Conservation (phyloP, 2,888 invertebrate species). For the Drosophila paramelanica region DNA sequence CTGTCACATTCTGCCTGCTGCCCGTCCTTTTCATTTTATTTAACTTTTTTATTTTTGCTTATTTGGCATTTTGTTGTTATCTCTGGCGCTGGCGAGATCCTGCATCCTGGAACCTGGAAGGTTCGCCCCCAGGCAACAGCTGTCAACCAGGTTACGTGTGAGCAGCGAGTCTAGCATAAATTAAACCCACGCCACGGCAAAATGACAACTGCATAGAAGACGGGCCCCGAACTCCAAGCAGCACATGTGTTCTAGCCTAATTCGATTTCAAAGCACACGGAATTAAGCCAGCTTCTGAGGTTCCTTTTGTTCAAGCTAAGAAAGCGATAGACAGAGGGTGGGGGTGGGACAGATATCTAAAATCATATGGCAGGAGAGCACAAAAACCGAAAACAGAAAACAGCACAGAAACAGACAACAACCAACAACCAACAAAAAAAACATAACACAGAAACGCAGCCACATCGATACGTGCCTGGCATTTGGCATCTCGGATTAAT, state of each 20-base stretch:
- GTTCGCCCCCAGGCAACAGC: conserved; percentile 66
- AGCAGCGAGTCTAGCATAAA: conserved; percentile 54
- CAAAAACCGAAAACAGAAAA: conserved; percentile 22
- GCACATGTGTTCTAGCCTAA: conserved; percentile 54
- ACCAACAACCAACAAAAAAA: conserved; percentile 10
- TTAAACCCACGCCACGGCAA: conserved; percentile 42
- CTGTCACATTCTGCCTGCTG: conserved; percentile 51
- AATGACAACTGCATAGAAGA: conserved; percentile 55
- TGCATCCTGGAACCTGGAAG: conserved; percentile 35
- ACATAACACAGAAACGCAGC: conserved; percentile 63
- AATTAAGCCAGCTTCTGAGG: conserved; percentile 58
- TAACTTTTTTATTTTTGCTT: conserved; percentile 54
- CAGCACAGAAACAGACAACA: conserved; percentile 34
- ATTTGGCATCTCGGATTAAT: conserved; percentile 81
- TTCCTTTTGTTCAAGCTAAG: conserved; percentile 42
- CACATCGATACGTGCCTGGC: conserved; percentile 79
- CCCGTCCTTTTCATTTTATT: conserved; percentile 6
- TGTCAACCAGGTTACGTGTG: conserved; percentile 74
- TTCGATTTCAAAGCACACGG: conserved; percentile 72
- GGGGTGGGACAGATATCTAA: conserved; percentile 31
- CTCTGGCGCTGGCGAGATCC: conserved; percentile 42
- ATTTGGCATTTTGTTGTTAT: conserved; percentile 69
- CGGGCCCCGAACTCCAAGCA: neutral
- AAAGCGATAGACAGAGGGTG: neutral
- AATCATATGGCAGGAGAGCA: conserved; percentile 55